phyloP scores from a whole-genome alignment of 2,113 vertebrate species.

The Synodontis membranacea region DNA sequence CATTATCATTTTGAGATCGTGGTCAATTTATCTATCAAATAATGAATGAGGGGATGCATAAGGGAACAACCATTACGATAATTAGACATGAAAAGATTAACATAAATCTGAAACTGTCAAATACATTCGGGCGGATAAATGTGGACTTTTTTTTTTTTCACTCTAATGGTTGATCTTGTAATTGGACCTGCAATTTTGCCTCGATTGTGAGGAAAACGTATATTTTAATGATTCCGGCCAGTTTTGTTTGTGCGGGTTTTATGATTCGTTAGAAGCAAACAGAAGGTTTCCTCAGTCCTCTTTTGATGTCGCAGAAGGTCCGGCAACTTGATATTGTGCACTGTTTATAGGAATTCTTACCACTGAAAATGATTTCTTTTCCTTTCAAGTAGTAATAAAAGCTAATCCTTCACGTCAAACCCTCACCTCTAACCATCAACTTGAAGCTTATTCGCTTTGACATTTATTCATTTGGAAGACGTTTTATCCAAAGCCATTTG shows the following conservation, averaged over 20 bases:
- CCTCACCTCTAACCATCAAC: background rate
- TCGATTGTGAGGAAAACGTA: background rate
- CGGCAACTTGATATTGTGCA: background rate
- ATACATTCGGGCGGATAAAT: background rate
- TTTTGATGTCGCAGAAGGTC: background rate
- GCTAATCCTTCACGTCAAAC: background rate
- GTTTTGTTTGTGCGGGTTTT: background rate
- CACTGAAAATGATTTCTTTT: background rate
- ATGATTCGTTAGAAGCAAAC: conserved; percentile 34
- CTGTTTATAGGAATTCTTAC: background rate
- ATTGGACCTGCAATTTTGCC: background rate
- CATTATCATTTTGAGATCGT: conserved; percentile 34
- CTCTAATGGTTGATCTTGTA: background rate
- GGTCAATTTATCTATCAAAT: conserved; percentile 28
- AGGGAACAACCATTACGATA: conserved; percentile 34
- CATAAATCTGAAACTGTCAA: conserved; percentile 1
- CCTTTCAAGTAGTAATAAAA: background rate
- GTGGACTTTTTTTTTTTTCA: conserved; percentile 1
- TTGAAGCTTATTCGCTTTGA: background rate
- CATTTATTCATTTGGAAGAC: background rate
- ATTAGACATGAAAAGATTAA: conserved; percentile 37
- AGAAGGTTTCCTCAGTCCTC: background rate
- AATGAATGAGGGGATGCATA: conserved; percentile 29
- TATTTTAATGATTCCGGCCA: background rate
- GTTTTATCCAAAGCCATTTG: background rate